Evolutionary conservation across 2,888 invertebrate species (phyloP).

Genomic region (Caenorhabditis sp.): DNA sequence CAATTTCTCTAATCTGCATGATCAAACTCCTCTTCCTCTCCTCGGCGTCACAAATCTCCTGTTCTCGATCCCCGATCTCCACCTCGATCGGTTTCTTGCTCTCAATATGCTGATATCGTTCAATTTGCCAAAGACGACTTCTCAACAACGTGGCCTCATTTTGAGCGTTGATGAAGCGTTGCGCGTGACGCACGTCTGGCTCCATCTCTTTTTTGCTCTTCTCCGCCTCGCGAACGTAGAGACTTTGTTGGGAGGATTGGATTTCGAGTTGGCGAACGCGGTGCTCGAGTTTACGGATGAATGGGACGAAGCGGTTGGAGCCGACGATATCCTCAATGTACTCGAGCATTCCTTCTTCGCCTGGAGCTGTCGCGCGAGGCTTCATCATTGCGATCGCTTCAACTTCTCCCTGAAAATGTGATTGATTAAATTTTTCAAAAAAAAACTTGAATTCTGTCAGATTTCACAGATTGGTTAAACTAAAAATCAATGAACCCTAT

Average conservation of each 20-base stretch:
- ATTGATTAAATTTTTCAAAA: not conserved
- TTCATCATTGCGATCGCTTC: slow-evolving; percentile 99
- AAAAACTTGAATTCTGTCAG: no score
- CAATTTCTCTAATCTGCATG: slow-evolving; percentile 4
- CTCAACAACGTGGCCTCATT: slow-evolving; percentile 80
- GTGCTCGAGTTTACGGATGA: slow-evolving; percentile 79
- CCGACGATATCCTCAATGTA: slow-evolving; percentile 98
- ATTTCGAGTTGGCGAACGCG: slow-evolving; percentile 82
- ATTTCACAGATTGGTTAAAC: no score
- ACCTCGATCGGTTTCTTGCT: slow-evolving; percentile 15
- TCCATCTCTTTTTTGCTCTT: slow-evolving; percentile 71
- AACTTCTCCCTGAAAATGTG: slow-evolving; percentile 85
- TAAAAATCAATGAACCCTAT: no score
- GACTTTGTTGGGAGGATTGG: slow-evolving; percentile 78
- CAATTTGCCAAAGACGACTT: slow-evolving; percentile 74
- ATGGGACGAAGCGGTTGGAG: slow-evolving; percentile 71
- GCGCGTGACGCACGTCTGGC: slow-evolving; percentile 72
- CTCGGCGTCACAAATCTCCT: not conserved
- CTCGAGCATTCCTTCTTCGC: slow-evolving; percentile 93
- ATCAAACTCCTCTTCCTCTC: slow-evolving; percentile 7
- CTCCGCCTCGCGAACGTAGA: slow-evolving; percentile 72
- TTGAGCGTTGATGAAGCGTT: slow-evolving; percentile 81
- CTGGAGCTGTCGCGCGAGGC: slow-evolving; percentile 80
- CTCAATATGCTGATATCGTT: slow-evolving; percentile 8
- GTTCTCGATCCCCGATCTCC: slow-evolving; percentile 7